Conservation (phyloP, 1,140 invertebrate species). For the Amyelois transitella region DNA sequence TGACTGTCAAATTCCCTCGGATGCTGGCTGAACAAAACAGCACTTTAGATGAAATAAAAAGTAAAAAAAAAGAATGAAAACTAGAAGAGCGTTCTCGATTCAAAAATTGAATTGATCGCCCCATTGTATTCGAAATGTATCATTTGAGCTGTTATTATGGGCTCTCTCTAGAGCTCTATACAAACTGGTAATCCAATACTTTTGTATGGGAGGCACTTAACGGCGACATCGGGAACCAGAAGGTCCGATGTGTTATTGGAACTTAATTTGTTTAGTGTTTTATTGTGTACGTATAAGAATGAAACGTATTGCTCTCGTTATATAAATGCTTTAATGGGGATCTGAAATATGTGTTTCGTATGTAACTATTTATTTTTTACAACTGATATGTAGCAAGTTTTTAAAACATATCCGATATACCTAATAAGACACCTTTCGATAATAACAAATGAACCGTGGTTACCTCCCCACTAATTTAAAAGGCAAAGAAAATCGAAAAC, state of each 20-base stretch:
- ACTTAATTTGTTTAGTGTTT: conserved; percentile 53
- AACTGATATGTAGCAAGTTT: neutral
- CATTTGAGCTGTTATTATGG: conserved; percentile 74
- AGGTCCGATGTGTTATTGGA: conserved; percentile 41
- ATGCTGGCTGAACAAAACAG: conserved; percentile 73
- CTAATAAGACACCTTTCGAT: neutral
- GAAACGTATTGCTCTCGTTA: neutral
- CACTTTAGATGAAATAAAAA: conserved; percentile 69
- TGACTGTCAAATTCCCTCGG: conserved; percentile 71
- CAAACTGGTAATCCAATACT: conserved; percentile 72
- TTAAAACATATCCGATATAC: neutral
- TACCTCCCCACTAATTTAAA: neutral
- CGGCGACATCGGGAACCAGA: conserved; percentile 39
- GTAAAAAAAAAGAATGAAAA: conserved; percentile 35
- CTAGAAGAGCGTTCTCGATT: conserved; percentile 72
- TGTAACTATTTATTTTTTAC: neutral
- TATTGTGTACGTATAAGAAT: conserved; percentile 30
- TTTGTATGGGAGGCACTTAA: conserved; percentile 73
- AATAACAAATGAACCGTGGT: neutral
- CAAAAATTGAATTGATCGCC: conserved; percentile 74
- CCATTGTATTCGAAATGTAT: conserved; percentile 74
- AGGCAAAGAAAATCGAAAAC: conserved; percentile 28
- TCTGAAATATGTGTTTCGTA: conserved; percentile 1
- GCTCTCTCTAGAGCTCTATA: conserved; percentile 63
- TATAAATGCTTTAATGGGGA: neutral